Evolutionary conservation across 64 coral and sea anemone species (phyloP).

Genomic region (Porites australiensis): DNA sequence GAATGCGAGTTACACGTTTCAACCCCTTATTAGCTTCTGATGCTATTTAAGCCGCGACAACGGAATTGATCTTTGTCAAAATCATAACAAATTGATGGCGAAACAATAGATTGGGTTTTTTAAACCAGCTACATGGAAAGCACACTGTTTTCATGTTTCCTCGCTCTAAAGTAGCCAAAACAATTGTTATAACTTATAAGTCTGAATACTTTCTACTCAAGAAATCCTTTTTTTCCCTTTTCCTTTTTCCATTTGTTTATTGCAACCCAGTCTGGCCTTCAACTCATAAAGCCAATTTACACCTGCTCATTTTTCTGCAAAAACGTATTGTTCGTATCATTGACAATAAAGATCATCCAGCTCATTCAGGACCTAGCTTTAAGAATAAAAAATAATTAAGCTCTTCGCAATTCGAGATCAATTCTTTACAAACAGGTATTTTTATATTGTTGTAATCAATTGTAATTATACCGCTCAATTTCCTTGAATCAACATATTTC

Average conservation of each 20-base stretch:
- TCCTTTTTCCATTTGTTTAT: not conserved
- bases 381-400: no score
- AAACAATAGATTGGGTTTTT: conserved; percentile 11
- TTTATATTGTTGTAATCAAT: no score
- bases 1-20: no score
- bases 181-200: not conserved
- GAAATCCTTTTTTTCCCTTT: not conserved
- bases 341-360: not conserved
- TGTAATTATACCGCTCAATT: no score
- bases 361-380: no score
- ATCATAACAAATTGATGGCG: not conserved
- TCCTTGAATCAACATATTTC: no score
- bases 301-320: not conserved
- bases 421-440: no score
- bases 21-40: no score
- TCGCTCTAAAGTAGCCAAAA: conserved; percentile 10
- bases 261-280: conserved; percentile 13
- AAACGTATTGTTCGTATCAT: not conserved
- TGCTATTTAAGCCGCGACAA: no score
- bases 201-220: no score
- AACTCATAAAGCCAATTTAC: not conserved
- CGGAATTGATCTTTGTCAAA: not conserved
- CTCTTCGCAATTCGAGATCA: no score
- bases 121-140: not conserved
- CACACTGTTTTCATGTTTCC: not conserved